Evolutionary conservation across 2,797 vertebrate genomes (phyloP).

Genomic region (Gambelia wislizenii): DNA sequence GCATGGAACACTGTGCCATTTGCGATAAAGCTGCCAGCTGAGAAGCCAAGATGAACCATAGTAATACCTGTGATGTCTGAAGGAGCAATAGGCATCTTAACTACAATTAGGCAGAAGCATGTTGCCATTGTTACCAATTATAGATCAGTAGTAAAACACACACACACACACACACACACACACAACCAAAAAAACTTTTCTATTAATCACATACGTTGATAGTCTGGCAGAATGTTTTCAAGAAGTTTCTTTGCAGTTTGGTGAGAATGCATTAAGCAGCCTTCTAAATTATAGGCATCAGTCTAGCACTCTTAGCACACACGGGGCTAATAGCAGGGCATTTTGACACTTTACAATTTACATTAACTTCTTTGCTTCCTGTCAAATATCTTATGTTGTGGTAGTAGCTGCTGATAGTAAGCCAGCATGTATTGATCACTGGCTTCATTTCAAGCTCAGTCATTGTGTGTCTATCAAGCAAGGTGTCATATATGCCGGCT

Average conservation of each 20-base stretch:
- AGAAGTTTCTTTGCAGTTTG: not conserved
- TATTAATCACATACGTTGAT: constrained; percentile 24
- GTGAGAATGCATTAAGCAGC: not conserved
- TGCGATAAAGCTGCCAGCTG: not conserved
- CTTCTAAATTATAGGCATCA: constrained; percentile 26
- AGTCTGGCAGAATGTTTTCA: constrained; percentile 8
- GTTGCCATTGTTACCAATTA: not conserved
- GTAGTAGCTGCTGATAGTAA: constrained; percentile 33
- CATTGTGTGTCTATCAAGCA: constrained; percentile 40
- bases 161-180: no score
- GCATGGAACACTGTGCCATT: not conserved
- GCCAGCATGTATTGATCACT: constrained; percentile 1
- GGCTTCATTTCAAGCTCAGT: constrained; percentile 54
- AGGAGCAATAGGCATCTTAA: not conserved
- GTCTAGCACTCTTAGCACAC: constrained; percentile 31
- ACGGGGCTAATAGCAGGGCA: not conserved
- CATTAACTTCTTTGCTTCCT: constrained; percentile 47
- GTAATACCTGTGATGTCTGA: not conserved
- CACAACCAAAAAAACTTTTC: constrained; percentile 12
- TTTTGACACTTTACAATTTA: constrained; percentile 35
- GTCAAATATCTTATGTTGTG: constrained; percentile 14
- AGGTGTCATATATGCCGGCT: constrained; percentile 32
- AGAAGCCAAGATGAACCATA: not conserved
- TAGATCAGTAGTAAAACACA: not conserved
- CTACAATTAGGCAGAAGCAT: not conserved